Percentiles rank a stretch among this genome's conserved stretches.
Conservation (phyloP, 2,113 vertebrate species). For the Phrynosoma blainvillii region DNA sequence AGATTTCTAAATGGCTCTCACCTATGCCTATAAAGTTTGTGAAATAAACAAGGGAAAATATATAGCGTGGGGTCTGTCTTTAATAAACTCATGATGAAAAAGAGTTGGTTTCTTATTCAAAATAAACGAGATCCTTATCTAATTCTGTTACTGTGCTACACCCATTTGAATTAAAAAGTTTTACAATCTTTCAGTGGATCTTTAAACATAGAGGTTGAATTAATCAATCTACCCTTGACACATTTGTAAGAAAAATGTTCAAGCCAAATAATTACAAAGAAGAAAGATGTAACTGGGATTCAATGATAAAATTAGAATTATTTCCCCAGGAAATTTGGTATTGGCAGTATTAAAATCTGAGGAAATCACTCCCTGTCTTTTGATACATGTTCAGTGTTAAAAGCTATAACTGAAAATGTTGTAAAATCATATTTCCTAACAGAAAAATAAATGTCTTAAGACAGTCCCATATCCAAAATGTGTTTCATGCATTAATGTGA, state of each 20-base stretch:
- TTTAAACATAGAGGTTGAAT: not conserved
- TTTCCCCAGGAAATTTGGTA: not conserved
- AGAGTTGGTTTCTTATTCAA: conserved; percentile 19
- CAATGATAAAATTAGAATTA: not conserved
- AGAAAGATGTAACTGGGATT: not conserved
- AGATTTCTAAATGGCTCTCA: not conserved
- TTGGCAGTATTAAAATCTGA: not conserved
- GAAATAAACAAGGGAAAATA: conserved; percentile 13
- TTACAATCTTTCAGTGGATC: not conserved
- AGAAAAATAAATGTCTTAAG: too few relatives aligned
- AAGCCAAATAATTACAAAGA: not conserved
- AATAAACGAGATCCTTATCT: not conserved
- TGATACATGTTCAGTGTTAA: not conserved
- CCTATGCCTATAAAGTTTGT: conserved; percentile 23
- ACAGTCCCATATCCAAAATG: not conserved
- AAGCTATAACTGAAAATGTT: not conserved
- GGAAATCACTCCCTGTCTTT: not conserved
- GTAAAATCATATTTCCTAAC: too few relatives aligned
- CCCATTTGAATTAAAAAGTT: not conserved
- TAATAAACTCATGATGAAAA: conserved; percentile 31
- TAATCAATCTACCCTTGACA: not conserved
- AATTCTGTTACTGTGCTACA: not conserved
- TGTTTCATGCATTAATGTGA: not conserved
- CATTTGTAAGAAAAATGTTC: not conserved
- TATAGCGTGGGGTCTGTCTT: not conserved